phyloP scores from a whole-genome alignment of 2,888 invertebrate genomes.

The Tillus elongatus region DNA sequence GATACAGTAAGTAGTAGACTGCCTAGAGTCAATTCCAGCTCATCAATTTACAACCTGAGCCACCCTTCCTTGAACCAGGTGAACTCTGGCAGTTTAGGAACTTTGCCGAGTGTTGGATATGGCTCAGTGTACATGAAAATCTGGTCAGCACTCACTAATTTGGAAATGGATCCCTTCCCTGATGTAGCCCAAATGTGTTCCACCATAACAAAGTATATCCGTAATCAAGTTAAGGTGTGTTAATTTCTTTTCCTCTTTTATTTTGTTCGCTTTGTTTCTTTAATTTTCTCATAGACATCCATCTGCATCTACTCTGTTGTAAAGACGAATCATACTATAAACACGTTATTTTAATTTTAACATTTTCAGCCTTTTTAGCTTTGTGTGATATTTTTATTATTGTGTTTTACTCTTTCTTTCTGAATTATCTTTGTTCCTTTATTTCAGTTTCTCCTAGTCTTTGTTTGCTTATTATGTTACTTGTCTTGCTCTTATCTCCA shows the following conservation, averaged over 20 bases:
- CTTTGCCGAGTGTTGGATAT: conserved; percentile 48
- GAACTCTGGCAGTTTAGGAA: conserved; percentile 38
- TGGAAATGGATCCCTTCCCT: conserved; percentile 83
- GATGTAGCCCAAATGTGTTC: conserved; percentile 70
- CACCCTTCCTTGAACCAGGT: conserved; percentile 16
- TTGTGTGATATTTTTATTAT: no score
- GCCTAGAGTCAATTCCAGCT: conserved; percentile 60
- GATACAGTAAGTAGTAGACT: conserved; percentile 36
- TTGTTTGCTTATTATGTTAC: no score
- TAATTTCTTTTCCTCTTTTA: conserved; percentile 1
- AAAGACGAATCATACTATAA: no score
- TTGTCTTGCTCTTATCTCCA: no score
- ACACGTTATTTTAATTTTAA: no score
- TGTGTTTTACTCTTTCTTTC: no score
- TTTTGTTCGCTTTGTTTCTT: no score
- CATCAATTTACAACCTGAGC: conserved; percentile 54
- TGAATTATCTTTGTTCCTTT: no score
- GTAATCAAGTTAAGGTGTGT: conserved; percentile 53
- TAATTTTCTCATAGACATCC: no score
- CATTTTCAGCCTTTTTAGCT: no score
- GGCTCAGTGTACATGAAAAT: conserved; percentile 79
- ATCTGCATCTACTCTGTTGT: no score
- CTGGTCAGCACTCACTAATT: conserved; percentile 70
- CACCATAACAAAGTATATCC: conserved; percentile 68
- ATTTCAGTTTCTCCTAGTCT: no score